These are phyloP conservation scores for Cephus nigrinus DNA, from an alignment of 2,888 invertebrate genomes.

Conservation along the genomic window DNA sequence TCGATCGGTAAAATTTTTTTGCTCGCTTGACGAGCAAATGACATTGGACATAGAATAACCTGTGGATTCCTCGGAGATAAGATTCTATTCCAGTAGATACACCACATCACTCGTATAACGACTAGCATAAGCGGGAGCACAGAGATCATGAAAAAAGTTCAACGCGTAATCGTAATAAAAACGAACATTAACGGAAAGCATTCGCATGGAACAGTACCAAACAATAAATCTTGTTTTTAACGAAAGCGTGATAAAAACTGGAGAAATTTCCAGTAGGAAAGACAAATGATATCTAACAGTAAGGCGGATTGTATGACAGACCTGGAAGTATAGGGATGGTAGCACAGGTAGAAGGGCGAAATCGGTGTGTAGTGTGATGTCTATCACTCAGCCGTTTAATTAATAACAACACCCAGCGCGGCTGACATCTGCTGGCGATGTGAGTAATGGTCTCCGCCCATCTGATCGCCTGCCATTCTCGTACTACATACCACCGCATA, in stretches of 20 bases:
- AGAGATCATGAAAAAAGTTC: background rate
- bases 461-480: slow-evolving; percentile 50
- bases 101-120: background rate
- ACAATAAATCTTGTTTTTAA: slow-evolving; percentile 43
- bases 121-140: background rate
- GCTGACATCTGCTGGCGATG: slow-evolving; percentile 58
- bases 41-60: background rate
- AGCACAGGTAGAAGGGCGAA: slow-evolving; percentile 3
- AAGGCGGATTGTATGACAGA: slow-evolving; percentile 45
- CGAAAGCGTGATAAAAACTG: slow-evolving; percentile 39
- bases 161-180: background rate
- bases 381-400: slow-evolving; percentile 63
- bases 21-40: slow-evolving; percentile 35
- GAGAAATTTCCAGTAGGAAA: slow-evolving; percentile 55
- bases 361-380: slow-evolving; percentile 46
- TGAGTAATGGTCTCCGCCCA: slow-evolving; percentile 61
- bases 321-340: slow-evolving; percentile 20
- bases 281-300: slow-evolving; percentile 64
- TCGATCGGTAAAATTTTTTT: slow-evolving; percentile 32
- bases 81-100: background rate
- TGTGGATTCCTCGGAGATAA: background rate
- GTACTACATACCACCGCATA: slow-evolving; percentile 30
- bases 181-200: background rate
- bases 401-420: slow-evolving; percentile 61
- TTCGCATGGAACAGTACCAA: background rate